phyloP scores from a whole-genome alignment of 2,113 vertebrate species.

The Phaethon lepturus region DNA sequence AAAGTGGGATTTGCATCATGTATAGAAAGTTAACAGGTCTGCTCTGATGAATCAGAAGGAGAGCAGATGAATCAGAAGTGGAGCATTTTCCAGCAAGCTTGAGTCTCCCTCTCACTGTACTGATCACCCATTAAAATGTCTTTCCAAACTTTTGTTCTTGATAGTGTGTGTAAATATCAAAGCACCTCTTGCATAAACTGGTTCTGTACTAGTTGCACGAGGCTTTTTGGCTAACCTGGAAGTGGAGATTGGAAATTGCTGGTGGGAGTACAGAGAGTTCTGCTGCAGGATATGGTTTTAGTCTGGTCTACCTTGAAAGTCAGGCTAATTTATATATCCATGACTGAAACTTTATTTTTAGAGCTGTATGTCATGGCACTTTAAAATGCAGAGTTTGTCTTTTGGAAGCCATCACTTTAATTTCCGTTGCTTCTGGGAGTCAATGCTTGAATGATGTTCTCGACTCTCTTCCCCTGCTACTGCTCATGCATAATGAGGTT shows the following conservation, averaged over 20 bases:
- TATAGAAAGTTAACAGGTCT: neutral
- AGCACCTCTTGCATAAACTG: neutral
- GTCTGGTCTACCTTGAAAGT: neutral
- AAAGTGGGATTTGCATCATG: neutral
- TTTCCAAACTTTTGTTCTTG: neutral
- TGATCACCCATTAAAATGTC: neutral
- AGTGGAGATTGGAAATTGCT: neutral
- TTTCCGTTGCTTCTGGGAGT: neutral
- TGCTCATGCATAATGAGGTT: neutral
- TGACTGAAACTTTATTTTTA: neutral
- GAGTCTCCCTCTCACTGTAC: neutral
- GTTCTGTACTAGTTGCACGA: accelerated
- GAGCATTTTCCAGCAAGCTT: accelerated
- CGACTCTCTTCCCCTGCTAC: neutral
- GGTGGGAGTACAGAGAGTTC: neutral
- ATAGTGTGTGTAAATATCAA: neutral
- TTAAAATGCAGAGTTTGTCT: constrained; percentile 1
- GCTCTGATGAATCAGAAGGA: neutral
- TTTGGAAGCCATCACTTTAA: neutral
- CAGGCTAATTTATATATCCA: neutral
- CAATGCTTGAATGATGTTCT: neutral
- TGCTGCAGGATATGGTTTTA: neutral
- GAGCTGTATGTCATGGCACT: neutral
- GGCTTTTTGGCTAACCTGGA: neutral
- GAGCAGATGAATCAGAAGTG: neutral